Evolutionary conservation across 1,140 invertebrate genomes (phyloP).

Genomic region (Papilio glaucus): DNA sequence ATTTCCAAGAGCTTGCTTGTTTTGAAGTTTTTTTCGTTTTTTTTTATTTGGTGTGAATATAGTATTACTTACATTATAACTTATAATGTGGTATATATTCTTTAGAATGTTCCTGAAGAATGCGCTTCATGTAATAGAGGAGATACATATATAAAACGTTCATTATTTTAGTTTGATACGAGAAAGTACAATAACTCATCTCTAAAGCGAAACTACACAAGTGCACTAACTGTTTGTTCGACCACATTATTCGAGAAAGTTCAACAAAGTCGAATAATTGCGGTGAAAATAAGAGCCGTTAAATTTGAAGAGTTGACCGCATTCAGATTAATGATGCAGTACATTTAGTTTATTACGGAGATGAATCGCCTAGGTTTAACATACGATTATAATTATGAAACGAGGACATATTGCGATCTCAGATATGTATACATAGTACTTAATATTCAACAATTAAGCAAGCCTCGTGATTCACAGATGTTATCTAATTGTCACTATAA

Average conservation of each 20-base stretch:
- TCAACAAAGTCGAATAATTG: conserved; percentile 11
- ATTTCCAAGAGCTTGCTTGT: background rate
- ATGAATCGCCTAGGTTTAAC: background rate
- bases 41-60: background rate
- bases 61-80: background rate
- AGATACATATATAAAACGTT: background rate
- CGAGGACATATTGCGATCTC: background rate
- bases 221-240: background rate
- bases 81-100: background rate
- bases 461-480: background rate
- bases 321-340: background rate
- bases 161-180: background rate
- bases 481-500: background rate
- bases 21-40: background rate
- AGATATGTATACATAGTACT: background rate
- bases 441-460: conserved; percentile 8
- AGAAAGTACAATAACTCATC: background rate
- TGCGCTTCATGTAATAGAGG: background rate
- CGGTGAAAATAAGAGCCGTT: conserved; percentile 2
- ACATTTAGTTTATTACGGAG: background rate
- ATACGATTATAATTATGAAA: background rate
- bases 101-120: background rate
- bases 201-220: conserved; percentile 2
- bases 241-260: conserved; percentile 13
- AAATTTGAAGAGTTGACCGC: conserved; percentile 9